Conservation (phyloP, 2,113 vertebrate species). For the Taxidea taxus region DNA sequence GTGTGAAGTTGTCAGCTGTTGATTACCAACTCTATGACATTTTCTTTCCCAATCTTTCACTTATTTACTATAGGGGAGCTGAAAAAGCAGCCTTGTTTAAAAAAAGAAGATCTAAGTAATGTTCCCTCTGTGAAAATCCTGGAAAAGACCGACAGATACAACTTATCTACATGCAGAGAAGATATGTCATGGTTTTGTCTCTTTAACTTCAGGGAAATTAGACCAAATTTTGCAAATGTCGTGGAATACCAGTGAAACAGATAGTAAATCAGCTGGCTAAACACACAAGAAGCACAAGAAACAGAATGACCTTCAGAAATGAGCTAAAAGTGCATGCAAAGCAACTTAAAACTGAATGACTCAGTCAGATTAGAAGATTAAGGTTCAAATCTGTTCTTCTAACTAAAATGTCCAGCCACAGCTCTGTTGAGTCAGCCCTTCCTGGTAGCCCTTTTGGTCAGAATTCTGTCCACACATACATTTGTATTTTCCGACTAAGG, state of each 20-base stretch:
- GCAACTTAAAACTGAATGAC: constrained; percentile 46
- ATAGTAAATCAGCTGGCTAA: constrained; percentile 7
- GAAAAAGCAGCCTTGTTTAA: neutral
- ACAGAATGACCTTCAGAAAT: constrained; percentile 44
- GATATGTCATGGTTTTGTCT: neutral
- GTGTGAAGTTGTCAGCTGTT: neutral
- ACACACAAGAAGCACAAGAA: neutral
- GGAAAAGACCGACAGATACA: neutral
- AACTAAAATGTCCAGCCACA: neutral
- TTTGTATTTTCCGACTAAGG: constrained; percentile 1
- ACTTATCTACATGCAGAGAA: constrained; percentile 8
- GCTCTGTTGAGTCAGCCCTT: neutral
- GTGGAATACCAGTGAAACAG: neutral
- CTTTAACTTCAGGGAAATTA: neutral
- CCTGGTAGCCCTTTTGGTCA: neutral
- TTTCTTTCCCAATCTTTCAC: neutral
- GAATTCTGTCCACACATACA: neutral
- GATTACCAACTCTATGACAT: neutral
- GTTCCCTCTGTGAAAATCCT: neutral
- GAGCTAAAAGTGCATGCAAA: constrained; percentile 16
- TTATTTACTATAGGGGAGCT: neutral
- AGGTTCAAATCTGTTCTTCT: neutral
- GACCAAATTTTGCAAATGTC: neutral
- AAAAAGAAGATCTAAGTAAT: neutral
- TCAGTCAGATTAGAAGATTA: constrained; percentile 56